Conservation (phyloP, 2,797 vertebrate genomes). For the Sardinella longiceps region DNA sequence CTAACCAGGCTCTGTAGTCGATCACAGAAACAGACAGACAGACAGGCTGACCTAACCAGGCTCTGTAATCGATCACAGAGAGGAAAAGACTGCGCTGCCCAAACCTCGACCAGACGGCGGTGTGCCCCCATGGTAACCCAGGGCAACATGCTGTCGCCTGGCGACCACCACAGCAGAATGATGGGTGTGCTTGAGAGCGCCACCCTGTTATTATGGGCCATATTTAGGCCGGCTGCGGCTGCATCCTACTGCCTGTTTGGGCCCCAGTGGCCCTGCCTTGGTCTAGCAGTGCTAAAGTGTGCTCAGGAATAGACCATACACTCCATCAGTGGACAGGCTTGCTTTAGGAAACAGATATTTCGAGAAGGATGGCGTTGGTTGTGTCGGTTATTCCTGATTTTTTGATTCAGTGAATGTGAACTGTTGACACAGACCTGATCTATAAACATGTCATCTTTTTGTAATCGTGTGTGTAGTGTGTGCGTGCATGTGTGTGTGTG, state of each 20-base stretch:
- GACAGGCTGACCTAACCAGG: neutral
- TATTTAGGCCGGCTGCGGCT: too few species aligned
- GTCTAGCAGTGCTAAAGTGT: too few species aligned
- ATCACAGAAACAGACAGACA: too few species aligned
- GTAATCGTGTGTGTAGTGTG: neutral
- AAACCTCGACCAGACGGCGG: conserved; percentile 38
- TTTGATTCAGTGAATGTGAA: neutral
- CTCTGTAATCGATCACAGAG: neutral
- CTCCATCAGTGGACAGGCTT: too few species aligned
- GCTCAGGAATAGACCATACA: too few species aligned
- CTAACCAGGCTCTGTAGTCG: neutral
- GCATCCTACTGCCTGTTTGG: too few species aligned
- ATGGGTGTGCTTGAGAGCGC: conserved; percentile 59
- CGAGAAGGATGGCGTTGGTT: too few species aligned
- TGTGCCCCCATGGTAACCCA: conserved; percentile 59
- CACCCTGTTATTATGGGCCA: conserved; percentile 76
- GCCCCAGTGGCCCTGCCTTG: too few species aligned
- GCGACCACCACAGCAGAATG: conserved; percentile 69
- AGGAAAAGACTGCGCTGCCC: neutral
- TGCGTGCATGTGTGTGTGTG: neutral
- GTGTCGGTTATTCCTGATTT: too few species aligned
- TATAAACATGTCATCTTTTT: neutral
- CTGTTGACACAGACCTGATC: neutral
- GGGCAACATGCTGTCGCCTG: conserved; percentile 68
- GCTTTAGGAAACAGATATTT: too few species aligned